Evolutionary conservation across 2,113 vertebrate species (phyloP).

Genomic region (Microtus pennsylvanicus): DNA sequence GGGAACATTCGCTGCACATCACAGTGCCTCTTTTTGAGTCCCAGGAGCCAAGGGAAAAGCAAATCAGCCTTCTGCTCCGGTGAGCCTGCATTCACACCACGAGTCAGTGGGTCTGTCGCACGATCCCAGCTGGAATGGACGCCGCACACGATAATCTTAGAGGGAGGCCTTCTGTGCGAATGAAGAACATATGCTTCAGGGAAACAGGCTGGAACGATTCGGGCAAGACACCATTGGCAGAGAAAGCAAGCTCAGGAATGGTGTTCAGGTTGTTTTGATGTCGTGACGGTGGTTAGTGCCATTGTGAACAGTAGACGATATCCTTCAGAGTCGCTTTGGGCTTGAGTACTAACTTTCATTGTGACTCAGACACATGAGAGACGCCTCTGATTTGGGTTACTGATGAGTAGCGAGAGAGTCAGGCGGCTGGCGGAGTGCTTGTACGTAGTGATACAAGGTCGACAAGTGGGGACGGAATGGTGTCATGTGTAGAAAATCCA

Average conservation of each 20-base stretch:
- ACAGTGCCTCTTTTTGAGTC: slow-evolving; percentile 17
- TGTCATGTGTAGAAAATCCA: too few species aligned
- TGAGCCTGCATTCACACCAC: neutral
- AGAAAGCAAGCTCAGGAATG: neutral
- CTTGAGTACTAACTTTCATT: slow-evolving; percentile 21
- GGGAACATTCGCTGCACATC: slow-evolving; percentile 32
- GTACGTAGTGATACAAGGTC: too few species aligned
- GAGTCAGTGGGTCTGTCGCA: neutral
- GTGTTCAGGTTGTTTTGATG: neutral
- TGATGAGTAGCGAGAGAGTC: neutral
- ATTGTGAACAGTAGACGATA: neutral
- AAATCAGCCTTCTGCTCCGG: slow-evolving; percentile 51
- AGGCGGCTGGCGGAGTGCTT: neutral
- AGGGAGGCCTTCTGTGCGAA: slow-evolving; percentile 66
- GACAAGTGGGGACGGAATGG: too few species aligned
- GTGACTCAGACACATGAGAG: neutral
- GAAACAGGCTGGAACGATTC: slow-evolving; percentile 32
- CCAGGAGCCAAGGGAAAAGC: slow-evolving; percentile 39
- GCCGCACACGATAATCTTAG: slow-evolving; percentile 9
- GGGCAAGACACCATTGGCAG: neutral
- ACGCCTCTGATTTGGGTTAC: slow-evolving; percentile 16
- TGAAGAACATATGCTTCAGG: slow-evolving; percentile 51
- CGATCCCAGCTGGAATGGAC: slow-evolving; percentile 18
- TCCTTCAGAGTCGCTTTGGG: neutral
- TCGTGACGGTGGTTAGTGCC: neutral